Evolutionary conservation across 1,140 invertebrate species (phyloP).

Genomic region (Epicauta chinensis): DNA sequence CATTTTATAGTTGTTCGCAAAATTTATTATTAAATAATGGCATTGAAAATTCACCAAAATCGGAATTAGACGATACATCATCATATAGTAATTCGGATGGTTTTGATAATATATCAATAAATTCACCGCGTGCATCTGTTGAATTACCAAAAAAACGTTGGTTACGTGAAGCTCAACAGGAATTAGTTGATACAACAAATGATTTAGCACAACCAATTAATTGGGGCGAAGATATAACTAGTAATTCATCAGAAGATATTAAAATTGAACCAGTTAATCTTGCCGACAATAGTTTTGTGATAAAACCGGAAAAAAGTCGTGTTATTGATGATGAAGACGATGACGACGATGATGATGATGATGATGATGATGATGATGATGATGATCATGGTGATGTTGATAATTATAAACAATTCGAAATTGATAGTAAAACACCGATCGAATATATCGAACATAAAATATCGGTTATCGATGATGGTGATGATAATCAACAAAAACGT

Average conservation of each 20-base stretch:
- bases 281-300: neutral
- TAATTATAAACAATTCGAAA: too few species aligned
- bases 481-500: constrained; percentile 43
- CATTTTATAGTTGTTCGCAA: constrained; percentile 24
- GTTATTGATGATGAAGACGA: constrained; percentile 1
- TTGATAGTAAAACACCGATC: neutral
- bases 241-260: constrained; percentile 15
- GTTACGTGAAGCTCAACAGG: constrained; percentile 52
- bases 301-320: constrained; percentile 10
- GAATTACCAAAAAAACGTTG: constrained; percentile 59
- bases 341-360: neutral
- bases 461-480: constrained; percentile 8
- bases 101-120: constrained; percentile 8
- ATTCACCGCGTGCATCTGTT: constrained; percentile 10
- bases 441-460: constrained; percentile 5
- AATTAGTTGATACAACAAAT: constrained; percentile 46
- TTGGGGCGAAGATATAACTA: constrained; percentile 31
- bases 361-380: too few species aligned
- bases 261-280: constrained; percentile 13
- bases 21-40: constrained; percentile 19
- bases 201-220: constrained; percentile 44
- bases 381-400: too few species aligned
- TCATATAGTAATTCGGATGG: constrained; percentile 22
- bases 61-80: constrained; percentile 26
- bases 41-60: constrained; percentile 32